These are phyloP conservation scores for Platynereis dumerilii DNA, from an alignment of 2,888 invertebrate species.

Conservation along the genomic window DNA sequence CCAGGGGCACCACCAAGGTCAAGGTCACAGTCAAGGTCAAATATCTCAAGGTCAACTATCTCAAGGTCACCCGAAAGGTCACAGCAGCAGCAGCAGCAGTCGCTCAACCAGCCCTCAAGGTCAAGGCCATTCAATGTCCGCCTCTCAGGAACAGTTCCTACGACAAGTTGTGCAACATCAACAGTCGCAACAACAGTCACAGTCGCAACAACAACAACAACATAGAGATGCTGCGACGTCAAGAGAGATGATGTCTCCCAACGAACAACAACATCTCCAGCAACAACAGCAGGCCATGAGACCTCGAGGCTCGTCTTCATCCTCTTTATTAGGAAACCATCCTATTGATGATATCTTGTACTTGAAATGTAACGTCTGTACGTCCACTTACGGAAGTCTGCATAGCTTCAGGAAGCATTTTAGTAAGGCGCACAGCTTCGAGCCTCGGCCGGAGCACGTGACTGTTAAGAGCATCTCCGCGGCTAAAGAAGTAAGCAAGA, in stretches of 20 bases:
- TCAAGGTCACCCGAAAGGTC: too few relatives aligned
- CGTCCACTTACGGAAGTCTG: slow-evolving; percentile 57
- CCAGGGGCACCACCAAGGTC: too few relatives aligned
- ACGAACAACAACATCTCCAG: slow-evolving; percentile 8
- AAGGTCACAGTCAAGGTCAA: too few relatives aligned
- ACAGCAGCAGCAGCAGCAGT: too few relatives aligned
- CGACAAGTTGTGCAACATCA: slow-evolving; percentile 6
- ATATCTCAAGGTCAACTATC: too few relatives aligned
- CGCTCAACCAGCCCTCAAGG: too few relatives aligned
- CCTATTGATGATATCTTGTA: slow-evolving; percentile 57
- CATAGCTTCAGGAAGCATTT: slow-evolving; percentile 60
- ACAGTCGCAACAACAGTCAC: neutral
- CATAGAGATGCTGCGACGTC: neutral
- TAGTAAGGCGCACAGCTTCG: slow-evolving; percentile 58
- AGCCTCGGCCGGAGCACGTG: slow-evolving; percentile 56
- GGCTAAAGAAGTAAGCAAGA: slow-evolving; percentile 39
- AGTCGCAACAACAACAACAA: slow-evolving; percentile 7
- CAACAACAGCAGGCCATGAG: neutral
- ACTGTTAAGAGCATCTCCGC: slow-evolving; percentile 59
- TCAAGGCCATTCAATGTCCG: too few relatives aligned
- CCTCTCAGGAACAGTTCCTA: neutral
- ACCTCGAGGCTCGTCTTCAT: neutral
- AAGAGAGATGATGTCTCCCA: too few relatives aligned
- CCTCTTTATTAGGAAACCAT: slow-evolving; percentile 51
- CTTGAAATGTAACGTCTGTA: slow-evolving; percentile 55